Base-by-base conservation (phyloP, 2,797 vertebrate genomes). In the Mastacembelus armatus region DNA sequence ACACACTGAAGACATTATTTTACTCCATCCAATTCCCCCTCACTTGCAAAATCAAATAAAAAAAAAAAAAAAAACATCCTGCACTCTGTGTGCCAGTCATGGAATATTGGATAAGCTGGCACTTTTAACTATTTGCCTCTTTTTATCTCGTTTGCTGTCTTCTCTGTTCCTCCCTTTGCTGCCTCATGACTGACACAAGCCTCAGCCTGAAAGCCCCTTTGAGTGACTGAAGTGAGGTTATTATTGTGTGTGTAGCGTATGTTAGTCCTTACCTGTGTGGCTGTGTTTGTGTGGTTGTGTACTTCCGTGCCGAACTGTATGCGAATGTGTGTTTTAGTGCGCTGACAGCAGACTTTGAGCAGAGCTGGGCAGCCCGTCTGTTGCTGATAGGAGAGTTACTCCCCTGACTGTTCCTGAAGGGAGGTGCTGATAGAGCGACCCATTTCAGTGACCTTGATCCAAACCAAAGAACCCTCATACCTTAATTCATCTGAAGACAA, bases 351-450 rank as follows among this genome's bases (percentile, higher is more conserved):
- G 51, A 78, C 70, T 73, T 69, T 59, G 60, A 81, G 66, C 27
- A 48, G 48, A 78, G 63, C 63, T 64, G 78, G 81, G 77, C 61
- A 54, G 51, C 19, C 57, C 14, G 14, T 71, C 57, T 78, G 52
- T 56, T 66, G 67, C 62, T 82, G 84, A 84, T 71, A 82, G 85
- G 52, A 82, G 56, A 63, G 63, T 69, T 59, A 44, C 74, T 81
- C 84, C 67, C 71, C 4, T 66, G 79, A 76, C 77, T 66, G 55
- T 65, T 82, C 40, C 48, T 63, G 51, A 69, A 56, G 64, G 51
- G 39, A 65, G 63, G 30, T 59, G 66, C 76, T 66, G 79, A 82
- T 55, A 73, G 61, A 80, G 71, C 42, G 55, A 45, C 66, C 19
- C 22, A 11, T 70, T 69, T 71, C 32, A 60, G 55, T 44, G 65